Conservation (phyloP, 1,140 invertebrate genomes). For the Battus philenor region DNA sequence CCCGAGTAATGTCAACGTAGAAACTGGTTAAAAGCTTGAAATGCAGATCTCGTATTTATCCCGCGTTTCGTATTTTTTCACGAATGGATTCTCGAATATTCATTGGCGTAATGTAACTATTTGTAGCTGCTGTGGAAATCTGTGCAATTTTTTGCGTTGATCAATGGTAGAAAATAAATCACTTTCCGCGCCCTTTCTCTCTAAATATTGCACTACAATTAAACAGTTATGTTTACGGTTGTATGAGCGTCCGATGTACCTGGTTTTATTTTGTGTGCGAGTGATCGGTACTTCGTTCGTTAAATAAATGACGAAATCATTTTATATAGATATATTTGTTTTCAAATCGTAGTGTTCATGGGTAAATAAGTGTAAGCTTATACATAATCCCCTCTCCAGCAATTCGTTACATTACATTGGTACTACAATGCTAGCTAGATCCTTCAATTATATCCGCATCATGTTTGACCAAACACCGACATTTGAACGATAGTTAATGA, state of each 20-base stretch:
- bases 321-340: too few relatives aligned
- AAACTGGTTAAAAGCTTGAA: neutral
- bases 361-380: too few relatives aligned
- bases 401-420: too few relatives aligned
- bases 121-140: neutral
- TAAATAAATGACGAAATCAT: too few relatives aligned
- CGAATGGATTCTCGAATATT: neutral
- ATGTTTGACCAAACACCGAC: conserved; percentile 52
- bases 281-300: conserved; percentile 25
- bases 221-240: neutral
- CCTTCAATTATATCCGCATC: conserved; percentile 19
- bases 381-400: too few relatives aligned
- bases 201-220: conserved; percentile 1
- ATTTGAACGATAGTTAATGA: conserved; percentile 25
- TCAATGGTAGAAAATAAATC: neutral
- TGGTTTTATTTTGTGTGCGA: conserved; percentile 57
- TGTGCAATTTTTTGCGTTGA: neutral
- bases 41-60: conserved; percentile 10
- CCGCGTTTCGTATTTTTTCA: conserved; percentile 5
- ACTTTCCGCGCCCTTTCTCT: neutral
- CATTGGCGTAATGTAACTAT: neutral
- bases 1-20: neutral
- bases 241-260: conserved; percentile 26
- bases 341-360: too few relatives aligned
- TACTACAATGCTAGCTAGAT: too few relatives aligned